Percentiles rank a stretch among this genome's conserved stretches.
phyloP scores from a whole-genome alignment of 2,797 vertebrate genomes.

The Characodon lateralis region DNA sequence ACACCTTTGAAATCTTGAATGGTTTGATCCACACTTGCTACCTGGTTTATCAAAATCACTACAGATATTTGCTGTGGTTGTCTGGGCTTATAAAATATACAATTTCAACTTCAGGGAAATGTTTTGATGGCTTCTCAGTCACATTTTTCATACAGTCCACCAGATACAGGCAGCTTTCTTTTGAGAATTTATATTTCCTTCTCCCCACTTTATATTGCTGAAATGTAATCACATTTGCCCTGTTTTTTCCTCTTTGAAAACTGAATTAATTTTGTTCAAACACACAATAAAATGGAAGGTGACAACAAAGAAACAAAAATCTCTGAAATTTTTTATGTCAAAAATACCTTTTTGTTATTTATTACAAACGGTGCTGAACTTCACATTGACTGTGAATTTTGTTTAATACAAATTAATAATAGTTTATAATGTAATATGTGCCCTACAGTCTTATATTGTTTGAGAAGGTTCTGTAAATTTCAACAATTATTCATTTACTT shows the following conservation, averaged over 20 bases:
- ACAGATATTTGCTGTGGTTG: slow-evolving; percentile 76
- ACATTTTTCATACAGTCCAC: slow-evolving; percentile 61
- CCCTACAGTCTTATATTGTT: background rate
- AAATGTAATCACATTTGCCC: slow-evolving; percentile 51
- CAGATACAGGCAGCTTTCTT: slow-evolving; percentile 53
- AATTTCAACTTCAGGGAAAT: slow-evolving; percentile 75
- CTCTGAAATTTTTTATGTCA: background rate
- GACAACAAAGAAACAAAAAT: slow-evolving; percentile 8
- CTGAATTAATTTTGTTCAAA: slow-evolving; percentile 24
- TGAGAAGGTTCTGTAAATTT: background rate
- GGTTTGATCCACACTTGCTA: slow-evolving; percentile 74
- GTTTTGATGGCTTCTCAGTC: slow-evolving; percentile 70
- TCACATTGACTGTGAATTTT: background rate
- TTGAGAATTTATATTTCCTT: slow-evolving; percentile 50
- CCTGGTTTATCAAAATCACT: slow-evolving; percentile 82
- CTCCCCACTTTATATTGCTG: slow-evolving; percentile 43
- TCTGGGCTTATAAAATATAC: slow-evolving; percentile 75
- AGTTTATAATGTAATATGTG: background rate
- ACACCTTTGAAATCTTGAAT: slow-evolving; percentile 77
- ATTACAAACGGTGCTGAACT: background rate
- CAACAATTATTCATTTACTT: too few relatives aligned
- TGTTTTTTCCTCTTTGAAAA: slow-evolving; percentile 1
- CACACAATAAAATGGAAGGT: slow-evolving; percentile 14
- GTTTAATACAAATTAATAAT: background rate
- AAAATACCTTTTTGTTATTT: background rate